These are phyloP conservation scores for Chaetodon trifascialis DNA, from an alignment of 2,113 vertebrate genomes.

Conservation along the genomic window DNA sequence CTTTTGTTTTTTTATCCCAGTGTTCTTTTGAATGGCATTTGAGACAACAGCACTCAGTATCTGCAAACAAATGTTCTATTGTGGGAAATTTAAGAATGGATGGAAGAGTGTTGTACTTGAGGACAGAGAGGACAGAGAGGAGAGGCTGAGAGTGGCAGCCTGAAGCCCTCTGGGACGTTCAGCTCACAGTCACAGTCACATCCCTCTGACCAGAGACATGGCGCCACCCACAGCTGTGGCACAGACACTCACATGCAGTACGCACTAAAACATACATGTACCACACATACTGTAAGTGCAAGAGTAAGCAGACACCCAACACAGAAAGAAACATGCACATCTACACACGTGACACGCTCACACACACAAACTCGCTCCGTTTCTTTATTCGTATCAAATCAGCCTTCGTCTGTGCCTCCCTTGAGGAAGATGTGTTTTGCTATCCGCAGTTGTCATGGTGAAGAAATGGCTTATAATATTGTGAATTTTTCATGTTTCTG, in stretches of 20 bases:
- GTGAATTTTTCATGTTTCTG: conserved; percentile 25
- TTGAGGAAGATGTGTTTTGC: conserved; percentile 29
- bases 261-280: background rate
- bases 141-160: background rate
- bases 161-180: background rate
- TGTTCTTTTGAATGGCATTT: background rate
- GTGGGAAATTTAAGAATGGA: background rate
- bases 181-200: conserved; percentile 6
- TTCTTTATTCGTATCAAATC: conserved; percentile 18
- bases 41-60: background rate
- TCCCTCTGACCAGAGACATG: background rate
- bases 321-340: background rate
- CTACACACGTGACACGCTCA: background rate
- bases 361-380: background rate
- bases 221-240: background rate
- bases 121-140: background rate
- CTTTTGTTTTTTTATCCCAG: background rate
- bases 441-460: conserved; percentile 70
- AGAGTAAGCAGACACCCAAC: background rate
- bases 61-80: background rate
- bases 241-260: background rate
- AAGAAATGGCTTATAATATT: conserved; percentile 38
- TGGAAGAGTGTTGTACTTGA: background rate
- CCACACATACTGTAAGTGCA: too few species aligned
- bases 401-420: conserved; percentile 26